Conservation (phyloP, 2,888 invertebrate species). For the Acrobasis consociella region DNA sequence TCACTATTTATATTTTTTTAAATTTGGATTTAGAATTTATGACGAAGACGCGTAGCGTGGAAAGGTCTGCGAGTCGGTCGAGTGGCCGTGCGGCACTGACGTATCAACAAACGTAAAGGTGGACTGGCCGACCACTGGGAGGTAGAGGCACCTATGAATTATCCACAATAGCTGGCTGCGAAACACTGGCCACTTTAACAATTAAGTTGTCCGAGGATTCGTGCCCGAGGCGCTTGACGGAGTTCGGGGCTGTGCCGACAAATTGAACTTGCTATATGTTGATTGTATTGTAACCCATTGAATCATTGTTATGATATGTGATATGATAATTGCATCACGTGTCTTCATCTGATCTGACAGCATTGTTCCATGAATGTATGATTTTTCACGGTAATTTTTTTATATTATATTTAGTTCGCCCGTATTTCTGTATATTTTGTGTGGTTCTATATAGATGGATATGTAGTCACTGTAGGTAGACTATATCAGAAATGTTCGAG, state of each 20-base stretch:
- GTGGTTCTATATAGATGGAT: no score
- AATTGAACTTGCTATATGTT: neutral
- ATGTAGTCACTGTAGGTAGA: no score
- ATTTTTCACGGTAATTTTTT: neutral
- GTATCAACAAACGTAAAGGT: constrained; percentile 58
- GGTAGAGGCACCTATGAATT: constrained; percentile 59
- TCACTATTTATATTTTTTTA: constrained; percentile 33
- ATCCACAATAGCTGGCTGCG: constrained; percentile 56
- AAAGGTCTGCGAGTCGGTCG: constrained; percentile 53
- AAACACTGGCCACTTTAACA: constrained; percentile 65
- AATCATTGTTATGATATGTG: constrained; percentile 15
- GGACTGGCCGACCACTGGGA: constrained; percentile 52
- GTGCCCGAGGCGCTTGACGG: constrained; percentile 37
- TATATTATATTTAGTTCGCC: no score
- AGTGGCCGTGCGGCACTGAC: constrained; percentile 64
- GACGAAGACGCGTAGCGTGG: constrained; percentile 29
- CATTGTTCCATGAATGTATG: neutral
- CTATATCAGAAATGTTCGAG: no score
- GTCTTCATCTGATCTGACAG: neutral
- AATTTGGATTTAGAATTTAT: constrained; percentile 38
- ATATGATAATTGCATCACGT: constrained; percentile 17
- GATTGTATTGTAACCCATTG: neutral
- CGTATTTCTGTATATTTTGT: no score
- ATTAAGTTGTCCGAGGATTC: constrained; percentile 52
- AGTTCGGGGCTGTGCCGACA: constrained; percentile 22